Base-by-base conservation (phyloP, 2,888 invertebrate species). In the Ochropleura plecta region DNA sequence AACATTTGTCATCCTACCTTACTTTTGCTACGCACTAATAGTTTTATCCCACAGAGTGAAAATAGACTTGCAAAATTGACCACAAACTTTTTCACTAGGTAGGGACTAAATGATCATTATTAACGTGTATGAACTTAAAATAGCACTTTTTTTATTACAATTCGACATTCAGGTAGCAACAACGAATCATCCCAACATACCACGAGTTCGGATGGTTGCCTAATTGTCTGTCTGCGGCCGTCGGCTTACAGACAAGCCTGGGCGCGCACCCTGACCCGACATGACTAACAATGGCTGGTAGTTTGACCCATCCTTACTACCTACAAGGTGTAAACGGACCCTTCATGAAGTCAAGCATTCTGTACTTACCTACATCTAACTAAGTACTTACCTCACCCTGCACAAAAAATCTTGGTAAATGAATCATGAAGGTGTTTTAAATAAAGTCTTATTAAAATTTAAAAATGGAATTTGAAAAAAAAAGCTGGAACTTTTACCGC, bases 221-320 rank as follows among this genome's bases (percentile, higher is more conserved):
- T 30, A 30, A 49, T 42, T 42, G 42, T 64, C 16, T 10, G 67
- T 49, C 79, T 42, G 62, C 14, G 53, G 44, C 71, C 79, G 82
- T 49, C 82, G 71, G 64, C 0, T 49, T 40, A 10, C 62, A 44
- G 63, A 53, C 51, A 3, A 48, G 5, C 0, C 57, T 49, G 49
- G n/a, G 7, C 30, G 12, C 40, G 70, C n/a, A 12, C 9, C 62
- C 44, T 60, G n/a, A 62, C 14, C 20, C 55, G 16, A 30, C 14
- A 57, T 64, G 46, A 51, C 57, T 57, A 64, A 64, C 16, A 55
- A 42, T 4, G 44, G 55, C 48, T 48, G 69, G 18, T 40, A 46
- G 14, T 53, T 67, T 49, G 12, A 4, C 16, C 14, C 42, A 48
- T 30, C 55, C 7, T 8, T 42, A 46, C 14, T 46, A 14, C 9